Base-by-base conservation (phyloP, 2,888 invertebrate genomes). In the Aspidiotus destructor region DNA sequence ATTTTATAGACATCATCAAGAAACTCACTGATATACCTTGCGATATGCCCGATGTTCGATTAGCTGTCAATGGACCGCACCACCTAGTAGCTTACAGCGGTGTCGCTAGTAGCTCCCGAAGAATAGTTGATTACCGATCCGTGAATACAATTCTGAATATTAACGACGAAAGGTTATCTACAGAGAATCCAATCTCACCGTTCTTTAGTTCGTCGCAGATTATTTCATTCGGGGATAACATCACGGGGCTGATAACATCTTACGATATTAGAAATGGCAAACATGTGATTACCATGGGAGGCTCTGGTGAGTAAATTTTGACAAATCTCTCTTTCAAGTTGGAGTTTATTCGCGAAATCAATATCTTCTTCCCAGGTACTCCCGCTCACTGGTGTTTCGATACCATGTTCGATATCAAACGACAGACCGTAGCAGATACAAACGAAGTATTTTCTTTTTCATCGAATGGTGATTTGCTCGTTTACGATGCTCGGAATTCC, bases 401-500 rank as follows among this genome's bases (percentile, higher is more conserved):
- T 28, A 40, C 57, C 40, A 60, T 55, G 42, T 62, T 60, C 44
- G 69, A 62, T 9, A 13, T 62, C 28, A 62, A 44, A 55, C 53
- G 42, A 40, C 61, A 57, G 48, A 60, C 60, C 9, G 28, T 28
- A 28, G 7, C 57, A 1, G 40, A 53, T 53, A 48, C 17, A 7
- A 55, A 17, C 53, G 52, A 62, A n/a, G 16, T 69, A n/a, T 69
- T 62, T 16, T 28, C 40, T 55, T 28, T 62, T 17, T 62, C 69
- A 8, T 55, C 41, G 1, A 55, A 69, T 28, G 62, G 69, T 55
- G 41, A 62, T 16, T 57, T 57, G 10, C 40, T 61, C 6, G 10
- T 69, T 3, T 69, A 62, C 57, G 69, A 69, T 44, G 28, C 52
- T 44, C 55, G 69, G 9, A 69, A 62, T 44, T 41, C 55, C 15